Conservation (phyloP, 2,113 vertebrate genomes). For the Regulus satrapa region DNA sequence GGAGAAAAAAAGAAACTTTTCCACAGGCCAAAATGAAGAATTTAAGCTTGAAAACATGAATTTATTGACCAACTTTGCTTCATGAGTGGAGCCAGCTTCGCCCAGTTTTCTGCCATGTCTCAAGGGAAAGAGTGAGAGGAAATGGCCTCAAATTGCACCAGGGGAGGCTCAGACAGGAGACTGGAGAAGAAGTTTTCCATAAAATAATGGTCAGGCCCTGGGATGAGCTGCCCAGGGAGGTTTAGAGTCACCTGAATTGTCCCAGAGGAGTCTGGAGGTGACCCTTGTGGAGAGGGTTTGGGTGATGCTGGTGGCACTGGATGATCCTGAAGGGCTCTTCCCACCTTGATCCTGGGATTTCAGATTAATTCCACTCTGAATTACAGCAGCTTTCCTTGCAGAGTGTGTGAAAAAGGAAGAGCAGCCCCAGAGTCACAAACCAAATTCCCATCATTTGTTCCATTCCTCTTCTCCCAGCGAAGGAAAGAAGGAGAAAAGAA, state of each 20-base stretch:
- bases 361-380: background rate
- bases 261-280: background rate
- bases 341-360: background rate
- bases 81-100: background rate
- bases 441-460: background rate
- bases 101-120: accelerated
- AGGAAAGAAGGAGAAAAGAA: background rate
- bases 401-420: background rate
- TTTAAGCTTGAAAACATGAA: background rate
- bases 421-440: background rate
- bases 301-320: background rate
- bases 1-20: background rate
- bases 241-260: background rate
- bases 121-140: background rate
- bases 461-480: background rate
- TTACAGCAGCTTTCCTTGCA: background rate
- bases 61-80: background rate
- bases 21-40: background rate
- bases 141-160: background rate
- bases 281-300: background rate
- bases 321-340: background rate
- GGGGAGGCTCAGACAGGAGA: background rate
- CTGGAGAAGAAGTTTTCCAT: background rate
- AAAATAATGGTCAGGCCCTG: background rate
- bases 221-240: background rate